Conservation (phyloP, 2,113 vertebrate species). For the Oncorhynchus mykiss region DNA sequence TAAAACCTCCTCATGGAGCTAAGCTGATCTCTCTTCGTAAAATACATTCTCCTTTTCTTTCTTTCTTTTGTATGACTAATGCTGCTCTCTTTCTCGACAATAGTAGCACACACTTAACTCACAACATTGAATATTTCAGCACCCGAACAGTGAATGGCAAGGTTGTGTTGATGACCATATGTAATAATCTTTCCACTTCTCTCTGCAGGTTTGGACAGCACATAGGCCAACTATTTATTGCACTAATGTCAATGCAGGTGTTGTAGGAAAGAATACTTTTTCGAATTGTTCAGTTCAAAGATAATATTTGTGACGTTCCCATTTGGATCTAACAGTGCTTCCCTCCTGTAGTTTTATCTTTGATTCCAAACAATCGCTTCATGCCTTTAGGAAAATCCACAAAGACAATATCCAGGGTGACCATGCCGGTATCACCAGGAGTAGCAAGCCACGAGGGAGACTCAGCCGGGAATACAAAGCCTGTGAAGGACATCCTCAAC, state of each 20-base stretch:
- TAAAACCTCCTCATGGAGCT: slow-evolving; percentile 4
- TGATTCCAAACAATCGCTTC: slow-evolving; percentile 43
- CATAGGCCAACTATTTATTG: neutral
- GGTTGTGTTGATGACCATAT: slow-evolving; percentile 2
- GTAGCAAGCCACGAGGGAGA: slow-evolving; percentile 7
- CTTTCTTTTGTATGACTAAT: neutral
- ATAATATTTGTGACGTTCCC: slow-evolving; percentile 5
- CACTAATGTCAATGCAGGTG: neutral
- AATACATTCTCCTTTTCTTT: slow-evolving; percentile 2
- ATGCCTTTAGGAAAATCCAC: slow-evolving; percentile 52
- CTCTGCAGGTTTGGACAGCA: slow-evolving; percentile 40
- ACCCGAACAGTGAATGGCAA: neutral
- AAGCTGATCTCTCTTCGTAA: slow-evolving; percentile 8
- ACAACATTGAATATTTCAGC: slow-evolving; percentile 8
- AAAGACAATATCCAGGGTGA: slow-evolving; percentile 22
- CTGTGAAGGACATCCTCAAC: slow-evolving; percentile 4
- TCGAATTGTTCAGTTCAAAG: slow-evolving; percentile 3
- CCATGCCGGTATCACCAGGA: slow-evolving; percentile 23
- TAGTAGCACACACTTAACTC: slow-evolving; percentile 8
- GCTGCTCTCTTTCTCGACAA: slow-evolving; percentile 13
- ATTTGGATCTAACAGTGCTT: slow-evolving; percentile 29
- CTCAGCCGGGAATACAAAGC: neutral
- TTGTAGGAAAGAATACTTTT: neutral
- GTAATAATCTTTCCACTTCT: slow-evolving; percentile 27
- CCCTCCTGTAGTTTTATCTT: slow-evolving; percentile 12